Base-by-base conservation (phyloP, 2,113 vertebrate species). In the Lasiurus cinereus region DNA sequence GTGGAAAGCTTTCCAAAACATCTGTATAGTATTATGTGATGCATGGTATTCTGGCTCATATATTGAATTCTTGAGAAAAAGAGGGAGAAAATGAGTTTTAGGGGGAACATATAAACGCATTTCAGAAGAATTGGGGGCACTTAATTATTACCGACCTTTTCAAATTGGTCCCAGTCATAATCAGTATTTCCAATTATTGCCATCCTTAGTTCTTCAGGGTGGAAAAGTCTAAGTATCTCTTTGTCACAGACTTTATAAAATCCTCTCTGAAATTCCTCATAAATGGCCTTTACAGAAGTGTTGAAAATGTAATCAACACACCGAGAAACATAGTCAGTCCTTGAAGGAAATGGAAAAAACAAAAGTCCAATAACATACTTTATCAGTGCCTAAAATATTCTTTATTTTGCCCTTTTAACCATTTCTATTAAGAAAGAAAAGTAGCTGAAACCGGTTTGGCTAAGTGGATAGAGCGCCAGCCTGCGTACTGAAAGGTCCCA, bases 1-100 rank as follows among this genome's bases (percentile, higher is more conserved):
- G 50, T 99, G 98, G 97, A 99, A 99, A 97, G 98, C 99, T 77
- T 98, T 90, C 99, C 99, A 99, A 96, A 99, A 99, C 59, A 90
- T 98, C 5, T 7, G 52, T 83, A 98, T 98, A 82, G 98, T 99
- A 54, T 97, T 98, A 67, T 99, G 99, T 15, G 66, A 83, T 21
- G 89, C 88, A 14, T 97, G 4, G 91, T 98, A 99, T 21, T 46
- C 96, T 9, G 90, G 72, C 6, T 69, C 19, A 96, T 99, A 99
- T 1, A 24, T 3, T 0, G 99, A 98, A 96, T 98, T 98, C 99
- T 99, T 95, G 78, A 94, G 18, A 94, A 70, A 87, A 90, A 93
- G 66, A 79, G 77, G 46, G 46, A 33, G 83, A 29, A 78, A 86
- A 62, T 48, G 73, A 12, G 24, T 80, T 90, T 92, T 80, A 56